These are phyloP conservation scores for Cylas formicarius DNA, from an alignment of 1,140 invertebrate genomes.

Conservation along the genomic window DNA sequence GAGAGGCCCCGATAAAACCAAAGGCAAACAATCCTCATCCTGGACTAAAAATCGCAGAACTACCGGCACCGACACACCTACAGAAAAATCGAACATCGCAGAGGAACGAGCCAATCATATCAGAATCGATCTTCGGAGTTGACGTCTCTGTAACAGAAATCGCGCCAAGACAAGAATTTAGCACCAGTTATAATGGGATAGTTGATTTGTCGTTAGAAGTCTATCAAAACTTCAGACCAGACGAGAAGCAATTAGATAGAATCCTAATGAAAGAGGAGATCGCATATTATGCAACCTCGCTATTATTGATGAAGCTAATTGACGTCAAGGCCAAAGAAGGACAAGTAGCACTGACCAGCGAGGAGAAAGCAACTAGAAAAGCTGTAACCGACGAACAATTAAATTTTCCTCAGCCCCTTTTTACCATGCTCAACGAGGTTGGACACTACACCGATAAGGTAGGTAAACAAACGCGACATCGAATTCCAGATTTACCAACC, in stretches of 20 bases:
- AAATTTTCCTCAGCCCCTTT: constrained; percentile 27
- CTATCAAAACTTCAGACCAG: constrained; percentile 11
- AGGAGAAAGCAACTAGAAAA: constrained; percentile 23
- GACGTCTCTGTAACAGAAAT: constrained; percentile 23
- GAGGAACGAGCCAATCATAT: constrained; percentile 24
- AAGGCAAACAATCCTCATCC: no score
- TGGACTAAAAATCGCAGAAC: no score
- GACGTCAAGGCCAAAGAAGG: constrained; percentile 26
- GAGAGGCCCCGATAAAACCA: no score
- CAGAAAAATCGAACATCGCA: constrained; percentile 15
- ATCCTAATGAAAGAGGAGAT: constrained; percentile 14
- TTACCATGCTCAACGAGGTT: constrained; percentile 17
- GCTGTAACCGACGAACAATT: constrained; percentile 18
- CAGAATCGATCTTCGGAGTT: constrained; percentile 22
- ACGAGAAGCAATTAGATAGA: constrained; percentile 21
- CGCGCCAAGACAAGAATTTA: constrained; percentile 18
- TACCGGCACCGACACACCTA: constrained; percentile 13
- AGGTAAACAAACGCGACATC: constrained; percentile 21
- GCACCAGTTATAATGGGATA: constrained; percentile 9
- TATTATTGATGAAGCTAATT: constrained; percentile 17
- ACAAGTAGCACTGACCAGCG: constrained; percentile 14
- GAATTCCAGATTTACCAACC: constrained; percentile 21
- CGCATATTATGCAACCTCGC: constrained; percentile 19
- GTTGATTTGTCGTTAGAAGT: constrained; percentile 14
- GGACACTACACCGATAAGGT: constrained; percentile 22